A percentile compares a stretch with the other conserved stretches of the same genome.
phyloP scores from a whole-genome alignment of 2,888 invertebrate species.

The Callyntrura guangdongensis region DNA sequence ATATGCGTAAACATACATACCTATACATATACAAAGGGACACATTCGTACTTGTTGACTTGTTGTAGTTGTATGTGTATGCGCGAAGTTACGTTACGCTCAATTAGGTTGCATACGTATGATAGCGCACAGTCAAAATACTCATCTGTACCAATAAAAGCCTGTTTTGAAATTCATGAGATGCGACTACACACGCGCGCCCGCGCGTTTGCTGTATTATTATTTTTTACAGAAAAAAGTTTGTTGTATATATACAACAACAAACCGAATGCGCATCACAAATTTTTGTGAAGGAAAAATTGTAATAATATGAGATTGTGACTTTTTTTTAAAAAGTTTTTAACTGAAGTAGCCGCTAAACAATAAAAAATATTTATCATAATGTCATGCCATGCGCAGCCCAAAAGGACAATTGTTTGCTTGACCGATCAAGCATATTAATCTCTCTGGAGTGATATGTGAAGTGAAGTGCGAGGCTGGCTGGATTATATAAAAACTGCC shows the following conservation, averaged over 20 bases:
- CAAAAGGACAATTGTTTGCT: constrained; percentile 54
- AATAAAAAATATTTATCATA: constrained; percentile 23
- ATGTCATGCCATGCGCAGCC: constrained; percentile 16
- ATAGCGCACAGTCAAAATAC: not conserved
- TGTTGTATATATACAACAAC: not conserved
- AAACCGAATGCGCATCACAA: not conserved
- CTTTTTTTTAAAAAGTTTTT: constrained; percentile 23
- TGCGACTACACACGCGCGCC: constrained; percentile 38
- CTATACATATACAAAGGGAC: too few relatives aligned
- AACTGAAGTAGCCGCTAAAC: constrained; percentile 32
- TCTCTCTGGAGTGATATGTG: constrained; percentile 18
- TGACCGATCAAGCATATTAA: constrained; percentile 67
- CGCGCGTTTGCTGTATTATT: too few relatives aligned
- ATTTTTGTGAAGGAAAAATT: not conserved
- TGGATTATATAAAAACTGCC: constrained; percentile 17
- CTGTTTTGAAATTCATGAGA: constrained; percentile 43
- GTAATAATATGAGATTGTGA: not conserved
- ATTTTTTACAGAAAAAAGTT: too few relatives aligned
- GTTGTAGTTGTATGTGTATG: constrained; percentile 44
- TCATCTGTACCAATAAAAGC: not conserved
- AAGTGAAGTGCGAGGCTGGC: not conserved
- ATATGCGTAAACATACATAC: too few relatives aligned
- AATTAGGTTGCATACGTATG: constrained; percentile 51
- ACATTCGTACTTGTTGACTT: too few relatives aligned
- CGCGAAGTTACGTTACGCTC: constrained; percentile 56